Conservation (phyloP, 2,888 invertebrate species). For the Endotricha flammealis region DNA sequence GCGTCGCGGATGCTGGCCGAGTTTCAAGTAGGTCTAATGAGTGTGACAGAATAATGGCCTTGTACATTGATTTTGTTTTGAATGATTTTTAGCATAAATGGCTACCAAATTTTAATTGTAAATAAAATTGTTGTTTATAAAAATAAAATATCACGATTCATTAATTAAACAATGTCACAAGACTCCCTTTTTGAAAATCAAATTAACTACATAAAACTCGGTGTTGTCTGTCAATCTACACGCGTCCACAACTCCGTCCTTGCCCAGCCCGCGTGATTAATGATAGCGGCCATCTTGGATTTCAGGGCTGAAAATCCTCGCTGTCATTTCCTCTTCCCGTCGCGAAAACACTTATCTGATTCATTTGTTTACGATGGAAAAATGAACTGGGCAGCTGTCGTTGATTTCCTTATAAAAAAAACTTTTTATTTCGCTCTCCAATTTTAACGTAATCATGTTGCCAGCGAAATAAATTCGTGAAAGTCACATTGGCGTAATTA, state of each 20-base stretch:
- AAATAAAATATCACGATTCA: too few relatives aligned
- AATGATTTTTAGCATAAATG: too few relatives aligned
- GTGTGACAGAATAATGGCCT: too few relatives aligned
- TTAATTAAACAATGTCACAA: constrained; percentile 8
- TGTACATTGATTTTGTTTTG: too few relatives aligned
- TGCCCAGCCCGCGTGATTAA: constrained; percentile 7
- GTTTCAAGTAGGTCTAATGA: too few relatives aligned
- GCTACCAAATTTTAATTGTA: too few relatives aligned
- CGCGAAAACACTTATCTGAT: constrained; percentile 10
- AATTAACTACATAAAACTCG: constrained; percentile 10
- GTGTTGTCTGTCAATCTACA: constrained; percentile 10
- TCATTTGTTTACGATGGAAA: constrained; percentile 10
- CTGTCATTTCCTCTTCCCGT: constrained; percentile 9
- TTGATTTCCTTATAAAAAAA: too few relatives aligned
- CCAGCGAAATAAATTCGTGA: too few relatives aligned
- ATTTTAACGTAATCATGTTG: background rate
- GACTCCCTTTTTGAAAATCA: constrained; percentile 8
- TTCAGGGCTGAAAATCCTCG: constrained; percentile 7
- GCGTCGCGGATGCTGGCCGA: too few relatives aligned
- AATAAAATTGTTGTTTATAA: too few relatives aligned
- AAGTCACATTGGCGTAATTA: too few relatives aligned
- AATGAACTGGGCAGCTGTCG: constrained; percentile 1
- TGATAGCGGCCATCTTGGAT: constrained; percentile 9
- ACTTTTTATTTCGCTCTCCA: background rate
- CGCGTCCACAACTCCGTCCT: constrained; percentile 10